Percentiles rank a stretch among this genome's conserved stretches.
These are phyloP conservation scores for Eledone cirrhosa DNA, from an alignment of 2,888 invertebrate species.

Conservation along the genomic window DNA sequence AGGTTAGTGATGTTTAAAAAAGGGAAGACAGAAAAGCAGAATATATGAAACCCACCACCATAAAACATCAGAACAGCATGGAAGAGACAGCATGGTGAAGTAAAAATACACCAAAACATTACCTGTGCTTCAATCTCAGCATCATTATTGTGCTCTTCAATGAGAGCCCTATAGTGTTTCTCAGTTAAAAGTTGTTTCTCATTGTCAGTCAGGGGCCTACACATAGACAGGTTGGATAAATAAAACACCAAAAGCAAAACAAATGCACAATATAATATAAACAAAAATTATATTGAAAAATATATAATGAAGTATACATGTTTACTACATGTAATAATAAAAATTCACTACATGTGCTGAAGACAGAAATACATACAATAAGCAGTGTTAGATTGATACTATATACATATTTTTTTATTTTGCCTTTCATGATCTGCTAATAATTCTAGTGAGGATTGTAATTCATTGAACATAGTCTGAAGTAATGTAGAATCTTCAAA, in stretches of 20 bases:
- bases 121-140: conserved; percentile 58
- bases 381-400: too few species aligned
- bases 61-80: not conserved
- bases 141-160: conserved; percentile 57
- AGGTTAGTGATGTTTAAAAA: too few species aligned
- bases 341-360: too few species aligned
- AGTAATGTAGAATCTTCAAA: too few species aligned
- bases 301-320: not conserved
- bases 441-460: too few species aligned
- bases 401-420: too few species aligned
- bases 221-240: not conserved
- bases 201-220: conserved; percentile 51
- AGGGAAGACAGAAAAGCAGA: not conserved
- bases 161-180: conserved; percentile 54
- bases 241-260: not conserved
- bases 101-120: conserved; percentile 31
- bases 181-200: conserved; percentile 52
- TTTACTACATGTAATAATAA: not conserved
- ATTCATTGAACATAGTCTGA: too few species aligned
- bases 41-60: not conserved
- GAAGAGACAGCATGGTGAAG: not conserved
- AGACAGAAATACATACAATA: too few species aligned
- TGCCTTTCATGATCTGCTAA: too few species aligned
- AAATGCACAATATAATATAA: not conserved
- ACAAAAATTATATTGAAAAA: not conserved